Conservation (phyloP, 2,797 vertebrate species). For the Pyrocephalus nanus region DNA sequence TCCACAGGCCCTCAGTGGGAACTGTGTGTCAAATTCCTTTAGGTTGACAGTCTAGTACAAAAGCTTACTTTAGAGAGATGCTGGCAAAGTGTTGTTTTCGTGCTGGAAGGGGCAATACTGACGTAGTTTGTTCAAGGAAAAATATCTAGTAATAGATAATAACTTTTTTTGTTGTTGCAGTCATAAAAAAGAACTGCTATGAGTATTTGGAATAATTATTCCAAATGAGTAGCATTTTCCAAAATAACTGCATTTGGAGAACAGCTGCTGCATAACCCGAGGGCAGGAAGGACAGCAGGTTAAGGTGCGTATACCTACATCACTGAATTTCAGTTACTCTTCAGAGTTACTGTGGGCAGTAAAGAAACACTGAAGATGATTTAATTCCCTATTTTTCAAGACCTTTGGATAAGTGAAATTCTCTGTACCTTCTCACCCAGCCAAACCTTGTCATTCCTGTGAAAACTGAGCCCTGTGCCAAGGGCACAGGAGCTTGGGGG, state of each 20-base stretch:
- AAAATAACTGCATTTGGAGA: neutral
- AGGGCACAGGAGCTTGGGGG: accelerated
- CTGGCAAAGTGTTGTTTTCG: neutral
- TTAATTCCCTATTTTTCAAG: neutral
- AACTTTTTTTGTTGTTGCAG: neutral
- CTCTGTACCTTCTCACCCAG: neutral
- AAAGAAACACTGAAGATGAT: neutral
- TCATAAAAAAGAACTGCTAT: neutral
- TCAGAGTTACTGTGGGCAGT: neutral
- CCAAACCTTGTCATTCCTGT: neutral
- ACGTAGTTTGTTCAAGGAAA: neutral
- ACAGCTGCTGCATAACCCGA: neutral
- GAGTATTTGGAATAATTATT: neutral
- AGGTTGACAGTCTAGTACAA: neutral
- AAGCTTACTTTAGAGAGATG: neutral
- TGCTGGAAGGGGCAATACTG: neutral
- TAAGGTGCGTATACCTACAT: neutral
- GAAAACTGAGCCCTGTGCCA: neutral
- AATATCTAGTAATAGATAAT: neutral
- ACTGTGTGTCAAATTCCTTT: neutral
- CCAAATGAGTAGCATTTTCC: neutral
- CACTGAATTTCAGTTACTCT: neutral
- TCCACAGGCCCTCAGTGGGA: neutral
- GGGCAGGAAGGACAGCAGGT: neutral
- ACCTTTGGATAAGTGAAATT: neutral